phyloP scores from a whole-genome alignment of 1,140 invertebrate species.

The Artemia franciscana region DNA sequence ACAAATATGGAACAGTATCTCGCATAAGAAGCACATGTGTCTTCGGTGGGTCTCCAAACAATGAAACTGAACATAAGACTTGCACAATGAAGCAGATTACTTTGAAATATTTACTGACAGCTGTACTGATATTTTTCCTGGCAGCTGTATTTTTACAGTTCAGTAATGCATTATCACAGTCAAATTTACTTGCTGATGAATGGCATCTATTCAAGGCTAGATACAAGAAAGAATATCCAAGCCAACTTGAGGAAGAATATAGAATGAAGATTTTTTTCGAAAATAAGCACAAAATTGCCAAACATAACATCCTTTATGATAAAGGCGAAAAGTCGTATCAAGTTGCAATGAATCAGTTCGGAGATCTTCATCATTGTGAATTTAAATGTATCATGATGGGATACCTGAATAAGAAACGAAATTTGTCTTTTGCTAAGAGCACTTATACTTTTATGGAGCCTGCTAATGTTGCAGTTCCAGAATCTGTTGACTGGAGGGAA shows the following conservation, averaged over 20 bases:
- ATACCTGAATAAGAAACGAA: conserved; percentile 33
- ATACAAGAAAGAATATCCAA: conserved; percentile 43
- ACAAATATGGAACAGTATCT: too few species aligned
- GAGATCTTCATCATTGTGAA: conserved; percentile 55
- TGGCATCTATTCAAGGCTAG: conserved; percentile 14
- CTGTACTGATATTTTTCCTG: too few species aligned
- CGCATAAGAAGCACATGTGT: too few species aligned
- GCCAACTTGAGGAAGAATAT: conserved; percentile 48
- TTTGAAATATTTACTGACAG: too few species aligned
- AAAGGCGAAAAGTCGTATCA: conserved; percentile 36
- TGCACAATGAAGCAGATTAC: too few species aligned
- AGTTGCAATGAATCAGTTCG: conserved; percentile 51
- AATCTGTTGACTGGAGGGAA: conserved; percentile 59
- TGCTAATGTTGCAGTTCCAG: conserved; percentile 42
- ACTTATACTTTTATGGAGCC: conserved; percentile 39
- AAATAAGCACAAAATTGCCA: conserved; percentile 55
- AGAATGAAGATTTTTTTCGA: conserved; percentile 68
- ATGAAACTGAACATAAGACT: too few species aligned
- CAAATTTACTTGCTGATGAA: conserved; percentile 7
- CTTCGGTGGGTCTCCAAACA: too few species aligned
- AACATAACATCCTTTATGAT: conserved; percentile 50
- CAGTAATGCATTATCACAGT: conserved; percentile 3
- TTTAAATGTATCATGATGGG: conserved; percentile 52
- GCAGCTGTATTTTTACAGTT: background rate
- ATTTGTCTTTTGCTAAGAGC: conserved; percentile 14